Conservation (phyloP, 2,888 invertebrate species). For the Brachyptera putata region DNA sequence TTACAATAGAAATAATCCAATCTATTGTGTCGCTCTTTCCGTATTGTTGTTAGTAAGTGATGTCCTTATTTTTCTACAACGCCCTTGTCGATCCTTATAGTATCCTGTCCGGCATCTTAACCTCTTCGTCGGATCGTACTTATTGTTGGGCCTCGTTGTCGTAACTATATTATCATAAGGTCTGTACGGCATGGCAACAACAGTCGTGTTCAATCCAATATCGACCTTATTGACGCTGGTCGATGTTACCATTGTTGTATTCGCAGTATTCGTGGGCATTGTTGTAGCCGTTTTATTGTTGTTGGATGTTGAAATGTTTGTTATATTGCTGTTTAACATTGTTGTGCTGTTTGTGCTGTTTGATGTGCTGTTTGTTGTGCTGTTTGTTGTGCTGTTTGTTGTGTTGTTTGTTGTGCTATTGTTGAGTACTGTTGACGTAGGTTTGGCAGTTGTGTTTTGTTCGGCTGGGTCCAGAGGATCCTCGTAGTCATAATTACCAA, state of each 20-base stretch:
- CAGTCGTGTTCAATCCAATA: background rate
- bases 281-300: background rate
- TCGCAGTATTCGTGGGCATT: background rate
- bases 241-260: background rate
- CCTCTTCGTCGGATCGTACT: slow-evolving; percentile 1
- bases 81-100: background rate
- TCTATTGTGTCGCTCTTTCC: no score
- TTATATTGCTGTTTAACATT: background rate
- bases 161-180: background rate
- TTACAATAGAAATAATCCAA: no score
- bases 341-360: background rate
- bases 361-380: background rate
- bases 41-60: no score
- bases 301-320: background rate
- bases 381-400: no score
- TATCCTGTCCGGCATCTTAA: slow-evolving; percentile 8
- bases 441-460: background rate
- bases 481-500: slow-evolving; percentile 14
- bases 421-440: no score
- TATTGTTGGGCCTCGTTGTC: background rate
- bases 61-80: slow-evolving; percentile 9
- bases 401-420: no score
- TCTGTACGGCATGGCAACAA: background rate
- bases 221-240: background rate
- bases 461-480: background rate